Conservation (phyloP, 2,888 invertebrate genomes). For the Halocaridina rubra region DNA sequence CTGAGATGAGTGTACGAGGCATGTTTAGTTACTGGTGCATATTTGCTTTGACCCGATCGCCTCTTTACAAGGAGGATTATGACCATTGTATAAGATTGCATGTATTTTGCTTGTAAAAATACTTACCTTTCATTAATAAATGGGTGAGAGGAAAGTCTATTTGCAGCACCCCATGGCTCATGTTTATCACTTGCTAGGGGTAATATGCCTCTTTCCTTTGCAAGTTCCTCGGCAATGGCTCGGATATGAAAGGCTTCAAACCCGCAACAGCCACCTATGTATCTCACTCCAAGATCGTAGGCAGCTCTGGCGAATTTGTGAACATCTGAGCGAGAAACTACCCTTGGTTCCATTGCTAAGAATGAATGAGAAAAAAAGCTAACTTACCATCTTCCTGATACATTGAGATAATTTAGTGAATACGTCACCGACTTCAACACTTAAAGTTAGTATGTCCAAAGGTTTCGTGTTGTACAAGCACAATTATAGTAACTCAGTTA, state of each 20-base stretch:
- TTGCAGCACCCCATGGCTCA: neutral
- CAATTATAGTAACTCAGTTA: too few relatives aligned
- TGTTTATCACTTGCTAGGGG: slow-evolving; percentile 19
- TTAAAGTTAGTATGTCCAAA: neutral
- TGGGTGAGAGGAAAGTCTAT: neutral
- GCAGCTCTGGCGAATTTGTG: slow-evolving; percentile 68
- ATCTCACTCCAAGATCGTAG: slow-evolving; percentile 68
- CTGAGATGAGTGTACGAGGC: too few relatives aligned
- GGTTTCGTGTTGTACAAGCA: too few relatives aligned
- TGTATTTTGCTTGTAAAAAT: too few relatives aligned
- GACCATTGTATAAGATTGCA: too few relatives aligned
- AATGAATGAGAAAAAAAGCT: neutral
- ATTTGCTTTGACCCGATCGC: too few relatives aligned
- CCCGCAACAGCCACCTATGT: slow-evolving; percentile 69
- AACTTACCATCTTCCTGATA: too few relatives aligned
- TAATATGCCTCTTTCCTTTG: neutral
- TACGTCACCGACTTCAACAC: neutral
- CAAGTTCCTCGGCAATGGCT: slow-evolving; percentile 68
- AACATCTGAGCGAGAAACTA: slow-evolving; percentile 68
- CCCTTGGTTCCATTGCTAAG: slow-evolving; percentile 67
- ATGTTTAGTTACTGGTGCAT: too few relatives aligned
- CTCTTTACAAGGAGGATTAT: too few relatives aligned
- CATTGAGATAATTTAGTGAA: too few relatives aligned
- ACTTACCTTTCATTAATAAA: neutral
- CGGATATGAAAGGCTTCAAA: slow-evolving; percentile 69